Evolutionary conservation across 2,888 invertebrate genomes (phyloP), one percentile per base, ranked within the genome.

Genomic region (Blomia tropicalis): DNA sequence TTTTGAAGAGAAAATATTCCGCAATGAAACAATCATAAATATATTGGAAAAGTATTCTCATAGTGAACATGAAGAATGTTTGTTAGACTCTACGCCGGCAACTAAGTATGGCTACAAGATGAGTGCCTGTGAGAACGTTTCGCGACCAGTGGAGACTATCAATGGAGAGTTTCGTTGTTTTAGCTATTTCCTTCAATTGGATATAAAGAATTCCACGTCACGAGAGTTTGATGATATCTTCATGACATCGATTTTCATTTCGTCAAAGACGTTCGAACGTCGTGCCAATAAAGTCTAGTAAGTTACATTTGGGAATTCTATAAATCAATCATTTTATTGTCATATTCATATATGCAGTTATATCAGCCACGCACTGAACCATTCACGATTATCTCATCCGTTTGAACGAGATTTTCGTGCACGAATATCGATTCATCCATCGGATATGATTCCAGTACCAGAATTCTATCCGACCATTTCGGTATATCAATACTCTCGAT

Each of bases 91-190:
- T 1, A 58, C 51, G 17, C 58, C 62, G 4, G 19, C 23, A 2
- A n/a, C 44, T 3, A 44, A 62, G n/a, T 27, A 58, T 27, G 58
- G 62, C 22, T 56, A 54, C 23, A 36, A 54, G 14, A 36, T 61
- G 2, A 2, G 22, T 19, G 4, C 29, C 4, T 62, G 62, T 22
- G 56, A 56, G 17, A 27, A 22, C 7, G 58, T 62, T 2, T 36
- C 27, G 2, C 19, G 5, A 14, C n/a, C 23, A 4, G 19, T 62
- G 1, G 43, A 62, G 29, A 29, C 62, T 14, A 29, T 62, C 2
- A 62, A 62, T 32, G 58, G 58, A 4, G 58, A 62, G 11, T 62
- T 43, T 32, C 23, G 62, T 4, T 62, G 62, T 32, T 62, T 62
- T 25, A 58, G 58, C 2, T 62, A 58, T 51, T 58, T 62, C 2